A percentile compares a stretch with the other conserved stretches of the same genome.
These are phyloP conservation scores for Pardalotus punctatus DNA, from an alignment of 2,113 vertebrate species.

Conservation along the genomic window DNA sequence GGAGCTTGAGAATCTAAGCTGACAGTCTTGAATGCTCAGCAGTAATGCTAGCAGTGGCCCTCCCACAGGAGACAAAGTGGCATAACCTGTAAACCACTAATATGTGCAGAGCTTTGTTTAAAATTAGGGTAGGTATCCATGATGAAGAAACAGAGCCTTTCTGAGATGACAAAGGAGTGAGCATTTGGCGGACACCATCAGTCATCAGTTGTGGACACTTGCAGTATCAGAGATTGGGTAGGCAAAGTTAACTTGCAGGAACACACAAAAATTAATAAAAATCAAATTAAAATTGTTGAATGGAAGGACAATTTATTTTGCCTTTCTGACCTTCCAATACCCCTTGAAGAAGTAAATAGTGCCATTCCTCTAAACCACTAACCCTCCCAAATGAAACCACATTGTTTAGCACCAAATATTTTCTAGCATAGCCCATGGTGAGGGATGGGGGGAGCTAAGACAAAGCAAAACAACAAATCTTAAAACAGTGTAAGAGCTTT, in stretches of 20 bases:
- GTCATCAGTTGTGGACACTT: neutral
- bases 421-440: neutral
- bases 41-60: neutral
- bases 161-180: neutral
- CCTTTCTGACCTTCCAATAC: neutral
- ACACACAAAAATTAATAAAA: neutral
- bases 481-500: neutral
- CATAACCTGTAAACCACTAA: neutral
- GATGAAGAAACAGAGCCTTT: neutral
- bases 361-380: neutral
- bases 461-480: neutral
- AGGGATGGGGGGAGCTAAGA: fast-evolving
- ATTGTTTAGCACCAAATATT: neutral
- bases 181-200: neutral
- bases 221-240: neutral
- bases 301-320: neutral
- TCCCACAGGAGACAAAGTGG: neutral
- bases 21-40: neutral
- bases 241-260: neutral
- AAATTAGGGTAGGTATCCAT: neutral
- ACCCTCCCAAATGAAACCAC: neutral
- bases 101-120: neutral
- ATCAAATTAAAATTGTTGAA: neutral
- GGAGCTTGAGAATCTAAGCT: neutral
- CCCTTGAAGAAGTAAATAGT: neutral